A percentile compares a stretch with the other conserved stretches of the same genome.
phyloP scores from a whole-genome alignment of 2,113 vertebrate genomes.

The Felis catus region DNA sequence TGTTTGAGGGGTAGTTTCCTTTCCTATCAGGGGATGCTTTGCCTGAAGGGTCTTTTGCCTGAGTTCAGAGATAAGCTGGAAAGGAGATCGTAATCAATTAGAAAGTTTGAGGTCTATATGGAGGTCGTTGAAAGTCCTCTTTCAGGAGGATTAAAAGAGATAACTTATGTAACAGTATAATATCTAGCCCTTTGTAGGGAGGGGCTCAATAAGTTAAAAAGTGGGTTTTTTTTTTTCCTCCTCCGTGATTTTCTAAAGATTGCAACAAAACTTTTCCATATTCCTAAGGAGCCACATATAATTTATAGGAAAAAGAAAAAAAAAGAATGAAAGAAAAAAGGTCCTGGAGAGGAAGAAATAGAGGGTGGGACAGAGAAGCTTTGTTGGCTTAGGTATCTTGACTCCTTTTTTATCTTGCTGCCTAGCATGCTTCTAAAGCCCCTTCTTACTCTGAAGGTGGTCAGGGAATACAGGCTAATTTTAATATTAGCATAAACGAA shows the following conservation, averaged over 20 bases:
- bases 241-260: neutral
- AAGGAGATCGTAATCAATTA: neutral
- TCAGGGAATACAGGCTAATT: conserved; percentile 39
- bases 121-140: neutral
- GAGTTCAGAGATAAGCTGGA: neutral
- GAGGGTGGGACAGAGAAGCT: neutral
- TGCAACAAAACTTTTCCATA: neutral
- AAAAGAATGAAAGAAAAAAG: neutral
- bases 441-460: neutral
- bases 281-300: neutral
- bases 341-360: neutral
- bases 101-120: neutral
- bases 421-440: neutral
- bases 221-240: neutral
- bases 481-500: conserved; percentile 48
- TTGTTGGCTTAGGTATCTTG: neutral
- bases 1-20: neutral
- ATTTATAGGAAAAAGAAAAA: neutral
- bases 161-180: neutral
- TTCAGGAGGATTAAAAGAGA: neutral
- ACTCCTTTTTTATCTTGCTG: neutral
- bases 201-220: neutral
- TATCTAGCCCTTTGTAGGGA: neutral
- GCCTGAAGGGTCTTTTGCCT: neutral
- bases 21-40: neutral